Conservation (phyloP, 2,113 vertebrate species). For the Ictalurus furcatus region DNA sequence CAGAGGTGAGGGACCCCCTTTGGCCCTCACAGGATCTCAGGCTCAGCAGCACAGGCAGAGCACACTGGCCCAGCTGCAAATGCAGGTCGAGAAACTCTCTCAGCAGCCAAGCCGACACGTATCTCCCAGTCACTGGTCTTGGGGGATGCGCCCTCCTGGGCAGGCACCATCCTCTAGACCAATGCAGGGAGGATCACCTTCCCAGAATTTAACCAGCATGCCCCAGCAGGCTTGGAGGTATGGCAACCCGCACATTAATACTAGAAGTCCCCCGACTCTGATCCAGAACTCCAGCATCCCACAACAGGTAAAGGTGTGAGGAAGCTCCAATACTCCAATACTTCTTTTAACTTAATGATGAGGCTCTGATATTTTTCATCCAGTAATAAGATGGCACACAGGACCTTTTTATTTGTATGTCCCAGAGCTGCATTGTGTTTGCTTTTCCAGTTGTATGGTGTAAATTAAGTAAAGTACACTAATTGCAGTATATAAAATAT, state of each 20-base stretch:
- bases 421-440: background rate
- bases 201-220: conserved; percentile 62
- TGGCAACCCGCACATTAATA: conserved; percentile 55
- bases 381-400: background rate
- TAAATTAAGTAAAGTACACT: background rate
- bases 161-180: conserved; percentile 67
- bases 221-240: conserved; percentile 67
- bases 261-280: conserved; percentile 69
- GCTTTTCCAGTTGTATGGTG: background rate
- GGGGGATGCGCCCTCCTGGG: conserved; percentile 66
- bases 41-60: conserved; percentile 68
- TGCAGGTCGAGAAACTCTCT: conserved; percentile 79
- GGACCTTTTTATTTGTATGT: background rate
- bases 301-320: conserved; percentile 60
- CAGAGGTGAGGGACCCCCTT: conserved; percentile 61
- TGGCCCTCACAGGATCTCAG: conserved; percentile 44
- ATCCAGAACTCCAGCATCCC: conserved; percentile 64
- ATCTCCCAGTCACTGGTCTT: conserved; percentile 72
- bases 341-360: background rate
- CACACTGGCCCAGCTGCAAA: conserved; percentile 77
- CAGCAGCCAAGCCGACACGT: conserved; percentile 72
- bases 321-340: background rate
- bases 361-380: background rate
- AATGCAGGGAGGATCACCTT: conserved; percentile 72
- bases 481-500: background rate